Base-by-base conservation (phyloP, 2,113 vertebrate genomes). In the Embiotoca jacksoni region DNA sequence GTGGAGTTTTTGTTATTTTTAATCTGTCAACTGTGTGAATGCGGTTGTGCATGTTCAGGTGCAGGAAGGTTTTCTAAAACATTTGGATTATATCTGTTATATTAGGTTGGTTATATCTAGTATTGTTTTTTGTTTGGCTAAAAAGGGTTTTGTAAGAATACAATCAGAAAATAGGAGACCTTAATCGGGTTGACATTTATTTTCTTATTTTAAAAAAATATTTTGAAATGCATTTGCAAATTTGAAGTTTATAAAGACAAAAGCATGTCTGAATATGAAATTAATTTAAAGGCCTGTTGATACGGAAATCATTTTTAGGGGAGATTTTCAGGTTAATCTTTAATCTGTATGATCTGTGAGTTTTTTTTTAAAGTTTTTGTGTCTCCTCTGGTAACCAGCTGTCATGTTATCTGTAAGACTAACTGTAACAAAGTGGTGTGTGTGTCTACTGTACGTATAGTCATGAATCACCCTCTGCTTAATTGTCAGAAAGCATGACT, bases 401-500 rank as follows among this genome's bases (percentile, higher is more conserved):
- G 49, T 59, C n/a, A 58, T 33, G 1, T 14, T 23, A 13, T 66
- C 14, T 50, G 6, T 49, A 50, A 41, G 16, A 39, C 7, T 35
- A 64, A 59, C 57, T 55, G 32, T 23, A 77, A 49, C 50, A 64
- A 59, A 72, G 50, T 44, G 35, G 9, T 37, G 14, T 46, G 35
- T 44, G 6, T 54, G 10, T 72, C 1, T 60, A 65, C 64, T 74
- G 50, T 62, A 32, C 64, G 67, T 13, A 0, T 16, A 74, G 30
- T 58, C 50, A 53, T 75, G 36, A 79, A 1, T 67, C 72, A 68
- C 47, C 14, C 41, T 41, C n/a, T 52, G 44, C 39, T 80, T 35
- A 82, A 16, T 81, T 61, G 71, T 88, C 72, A 77, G 64, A 80
- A 71, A 80, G 32, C 52, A 64, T 76, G 72, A 87, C 72, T n/a